Evolutionary conservation across 2,888 invertebrate genomes (phyloP).

Genomic region (Nephrotoma guestfalica): DNA sequence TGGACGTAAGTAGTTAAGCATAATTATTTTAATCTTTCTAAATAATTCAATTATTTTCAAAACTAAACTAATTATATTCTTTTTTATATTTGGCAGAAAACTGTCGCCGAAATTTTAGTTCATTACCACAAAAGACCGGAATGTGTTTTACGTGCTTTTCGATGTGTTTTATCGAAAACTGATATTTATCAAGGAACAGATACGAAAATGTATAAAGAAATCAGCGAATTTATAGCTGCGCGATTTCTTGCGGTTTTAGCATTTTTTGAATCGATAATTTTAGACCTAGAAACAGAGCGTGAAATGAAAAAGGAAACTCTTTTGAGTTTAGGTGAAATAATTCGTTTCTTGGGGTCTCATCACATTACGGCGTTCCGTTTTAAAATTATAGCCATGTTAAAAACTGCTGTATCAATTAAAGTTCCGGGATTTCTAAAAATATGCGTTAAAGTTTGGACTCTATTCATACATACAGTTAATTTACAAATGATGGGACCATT

Average conservation of each 20-base stretch:
- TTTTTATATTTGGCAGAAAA: constrained; percentile 20
- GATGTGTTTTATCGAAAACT: constrained; percentile 20
- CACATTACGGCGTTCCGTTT: constrained; percentile 65
- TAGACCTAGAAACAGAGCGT: constrained; percentile 48
- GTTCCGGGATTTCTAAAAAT: constrained; percentile 52
- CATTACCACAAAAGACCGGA: constrained; percentile 29
- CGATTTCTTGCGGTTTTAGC: constrained; percentile 63
- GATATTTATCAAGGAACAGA: constrained; percentile 9
- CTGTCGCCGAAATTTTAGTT: constrained; percentile 28
- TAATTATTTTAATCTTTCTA: constrained; percentile 37
- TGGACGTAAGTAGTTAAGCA: constrained; percentile 19
- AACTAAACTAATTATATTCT: background rate
- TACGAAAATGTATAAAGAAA: constrained; percentile 25
- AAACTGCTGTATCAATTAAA: constrained; percentile 55
- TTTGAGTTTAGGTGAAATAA: constrained; percentile 57
- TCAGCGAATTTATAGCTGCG: constrained; percentile 53
- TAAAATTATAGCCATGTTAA: constrained; percentile 71
- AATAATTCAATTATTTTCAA: background rate
- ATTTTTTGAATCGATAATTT: constrained; percentile 58
- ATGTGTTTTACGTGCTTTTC: constrained; percentile 28
- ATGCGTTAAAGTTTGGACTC: constrained; percentile 65
- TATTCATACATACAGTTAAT: constrained; percentile 63
- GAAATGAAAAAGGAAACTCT: constrained; percentile 54
- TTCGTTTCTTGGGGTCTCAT: constrained; percentile 64
- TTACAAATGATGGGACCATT: constrained; percentile 60